A percentile compares a stretch with the other conserved stretches of the same genome.
Evolutionary conservation across 2,113 vertebrate genomes (phyloP).

Genomic region (Leptocoma aspasia): DNA sequence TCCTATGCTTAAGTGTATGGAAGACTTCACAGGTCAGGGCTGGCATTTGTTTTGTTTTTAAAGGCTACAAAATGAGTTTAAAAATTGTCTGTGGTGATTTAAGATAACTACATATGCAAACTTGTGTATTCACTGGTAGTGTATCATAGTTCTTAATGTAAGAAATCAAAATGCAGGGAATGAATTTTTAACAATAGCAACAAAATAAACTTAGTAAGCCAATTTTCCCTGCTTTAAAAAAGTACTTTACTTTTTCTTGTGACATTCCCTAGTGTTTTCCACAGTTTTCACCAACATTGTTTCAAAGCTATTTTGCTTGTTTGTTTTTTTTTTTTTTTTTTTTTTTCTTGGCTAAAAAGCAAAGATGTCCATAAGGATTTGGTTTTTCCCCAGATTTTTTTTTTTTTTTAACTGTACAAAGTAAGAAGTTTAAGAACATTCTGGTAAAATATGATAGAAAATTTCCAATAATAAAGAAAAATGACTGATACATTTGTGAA

Average conservation of each 20-base stretch:
- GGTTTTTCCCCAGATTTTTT: not conserved
- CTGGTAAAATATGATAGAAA: conserved; percentile 8
- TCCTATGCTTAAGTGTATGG: not conserved
- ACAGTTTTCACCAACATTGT: not conserved
- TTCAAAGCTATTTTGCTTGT: not conserved
- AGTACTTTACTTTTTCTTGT: not conserved
- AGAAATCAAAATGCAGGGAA: not conserved
- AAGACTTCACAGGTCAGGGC: not conserved
- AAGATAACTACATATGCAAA: not conserved
- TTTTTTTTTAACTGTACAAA: not conserved
- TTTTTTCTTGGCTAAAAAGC: not conserved
- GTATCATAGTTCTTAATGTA: not conserved
- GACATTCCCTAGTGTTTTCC: not conserved
- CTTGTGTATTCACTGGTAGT: not conserved
- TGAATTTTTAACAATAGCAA: not conserved
- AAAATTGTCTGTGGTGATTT: not conserved
- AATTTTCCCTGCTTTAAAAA: not conserved
- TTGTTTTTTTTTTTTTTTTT: not conserved
- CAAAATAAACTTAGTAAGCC: not conserved
- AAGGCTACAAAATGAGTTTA: not conserved
- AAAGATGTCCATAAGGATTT: not conserved
- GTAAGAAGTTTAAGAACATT: not conserved
- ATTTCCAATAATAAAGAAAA: not conserved
- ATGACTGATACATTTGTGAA: not conserved
- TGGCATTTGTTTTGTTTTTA: not conserved